These are phyloP conservation scores for Acronicta alni DNA, from an alignment of 2,888 invertebrate species.

Conservation along the genomic window DNA sequence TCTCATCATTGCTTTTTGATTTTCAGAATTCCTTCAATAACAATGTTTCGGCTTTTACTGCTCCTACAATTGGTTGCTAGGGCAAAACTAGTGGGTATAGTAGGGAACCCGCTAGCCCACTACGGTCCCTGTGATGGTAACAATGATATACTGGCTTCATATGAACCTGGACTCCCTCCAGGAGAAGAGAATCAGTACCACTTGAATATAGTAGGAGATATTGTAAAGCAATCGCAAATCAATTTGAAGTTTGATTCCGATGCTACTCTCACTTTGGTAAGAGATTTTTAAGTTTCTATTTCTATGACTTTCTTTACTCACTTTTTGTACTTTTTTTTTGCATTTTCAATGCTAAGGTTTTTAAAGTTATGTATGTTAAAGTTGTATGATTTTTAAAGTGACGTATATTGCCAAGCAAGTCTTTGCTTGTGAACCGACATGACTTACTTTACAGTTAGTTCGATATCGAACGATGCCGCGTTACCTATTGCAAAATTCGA, in stretches of 20 bases:
- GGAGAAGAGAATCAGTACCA: constrained; percentile 62
- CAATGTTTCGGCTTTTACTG: constrained; percentile 18
- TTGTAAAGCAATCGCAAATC: constrained; percentile 36
- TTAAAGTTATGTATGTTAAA: no score
- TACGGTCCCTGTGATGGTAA: constrained; percentile 51
- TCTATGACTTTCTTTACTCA: no score
- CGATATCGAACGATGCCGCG: no score
- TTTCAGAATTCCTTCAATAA: constrained; percentile 1
- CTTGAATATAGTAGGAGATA: constrained; percentile 38
- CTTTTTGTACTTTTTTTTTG: no score
- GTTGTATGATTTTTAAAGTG: no score
- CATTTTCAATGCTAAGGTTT: no score
- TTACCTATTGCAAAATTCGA: no score
- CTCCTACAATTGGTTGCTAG: not conserved
- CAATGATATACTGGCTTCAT: constrained; percentile 40
- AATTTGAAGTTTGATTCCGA: constrained; percentile 58
- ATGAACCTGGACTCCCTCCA: constrained; percentile 54
- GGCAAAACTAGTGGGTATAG: not conserved
- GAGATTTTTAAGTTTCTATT: no score
- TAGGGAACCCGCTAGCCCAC: constrained; percentile 1
- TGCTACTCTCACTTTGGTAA: constrained; percentile 58
- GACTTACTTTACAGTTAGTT: no score
- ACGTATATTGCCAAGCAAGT: no score
- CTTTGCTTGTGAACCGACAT: no score
- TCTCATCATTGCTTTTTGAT: not conserved